phyloP scores from a whole-genome alignment of 1,140 invertebrate species.

The Solenopsis fugax region DNA sequence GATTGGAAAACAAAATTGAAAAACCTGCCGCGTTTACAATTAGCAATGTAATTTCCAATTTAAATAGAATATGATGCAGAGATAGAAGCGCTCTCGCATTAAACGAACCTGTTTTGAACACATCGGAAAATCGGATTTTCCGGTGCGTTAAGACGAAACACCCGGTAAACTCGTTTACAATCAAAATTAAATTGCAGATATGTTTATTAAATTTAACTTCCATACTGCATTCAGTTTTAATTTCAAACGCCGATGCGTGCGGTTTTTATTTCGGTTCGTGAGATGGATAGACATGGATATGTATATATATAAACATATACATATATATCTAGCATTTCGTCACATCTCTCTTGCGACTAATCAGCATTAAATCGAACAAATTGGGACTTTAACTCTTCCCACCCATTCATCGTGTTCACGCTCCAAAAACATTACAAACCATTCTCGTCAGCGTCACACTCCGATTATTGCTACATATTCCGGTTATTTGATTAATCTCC shows the following conservation, averaged over 20 bases:
- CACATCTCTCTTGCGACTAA: slow-evolving; percentile 36
- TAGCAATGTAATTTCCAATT: slow-evolving; percentile 55
- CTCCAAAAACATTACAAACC: slow-evolving; percentile 42
- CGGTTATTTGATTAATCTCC: slow-evolving; percentile 52
- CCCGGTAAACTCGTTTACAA: slow-evolving; percentile 36
- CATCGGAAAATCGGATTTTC: slow-evolving; percentile 54
- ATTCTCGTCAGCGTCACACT: slow-evolving; percentile 37
- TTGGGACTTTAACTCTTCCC: neutral
- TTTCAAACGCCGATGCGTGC: neutral
- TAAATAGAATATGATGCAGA: slow-evolving; percentile 47
- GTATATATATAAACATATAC: too few species aligned
- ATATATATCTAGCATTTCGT: neutral
- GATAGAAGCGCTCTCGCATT: slow-evolving; percentile 27
- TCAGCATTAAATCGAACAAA: slow-evolving; percentile 12
- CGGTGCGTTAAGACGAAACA: slow-evolving; percentile 47
- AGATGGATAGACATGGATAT: neutral
- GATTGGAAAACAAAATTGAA: slow-evolving; percentile 25
- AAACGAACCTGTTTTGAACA: slow-evolving; percentile 37
- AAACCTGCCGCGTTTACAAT: slow-evolving; percentile 40
- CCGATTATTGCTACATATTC: slow-evolving; percentile 52
- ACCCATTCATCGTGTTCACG: neutral
- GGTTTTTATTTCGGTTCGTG: neutral
- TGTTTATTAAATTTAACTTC: slow-evolving; percentile 36
- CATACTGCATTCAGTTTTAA: slow-evolving; percentile 6
- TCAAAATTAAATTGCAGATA: slow-evolving; percentile 55